Percentiles rank a stretch among this genome's conserved stretches.
Conservation (phyloP, 2,888 invertebrate species). For the Hypselothyrea guttata region DNA sequence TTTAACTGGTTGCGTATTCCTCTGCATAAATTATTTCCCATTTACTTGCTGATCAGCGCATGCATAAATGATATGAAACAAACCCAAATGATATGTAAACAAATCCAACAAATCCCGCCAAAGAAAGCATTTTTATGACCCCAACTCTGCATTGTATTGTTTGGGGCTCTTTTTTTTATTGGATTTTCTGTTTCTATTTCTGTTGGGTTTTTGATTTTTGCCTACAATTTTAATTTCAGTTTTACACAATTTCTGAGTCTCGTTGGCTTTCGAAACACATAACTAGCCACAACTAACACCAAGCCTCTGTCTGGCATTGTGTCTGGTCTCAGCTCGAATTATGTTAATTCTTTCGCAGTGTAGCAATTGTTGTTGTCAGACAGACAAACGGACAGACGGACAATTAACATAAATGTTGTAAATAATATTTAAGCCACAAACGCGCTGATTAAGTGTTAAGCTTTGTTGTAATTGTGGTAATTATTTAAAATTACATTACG, state of each 20-base stretch:
- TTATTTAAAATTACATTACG: background rate
- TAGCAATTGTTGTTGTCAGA: background rate
- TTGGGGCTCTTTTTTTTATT: conserved; percentile 1
- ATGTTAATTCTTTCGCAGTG: conserved; percentile 33
- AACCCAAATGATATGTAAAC: conserved; percentile 23
- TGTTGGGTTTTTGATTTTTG: conserved; percentile 18
- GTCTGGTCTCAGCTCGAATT: conserved; percentile 14
- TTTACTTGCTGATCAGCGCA: conserved; percentile 39
- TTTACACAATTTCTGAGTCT: conserved; percentile 43
- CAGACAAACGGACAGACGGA: background rate
- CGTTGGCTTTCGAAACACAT: conserved; percentile 50
- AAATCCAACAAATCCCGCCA: conserved; percentile 40
- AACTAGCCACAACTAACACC: conserved; percentile 3
- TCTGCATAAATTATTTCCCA: conserved; percentile 57
- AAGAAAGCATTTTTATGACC: conserved; percentile 57
- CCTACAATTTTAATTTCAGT: conserved; percentile 23
- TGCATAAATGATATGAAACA: conserved; percentile 28
- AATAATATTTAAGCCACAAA: background rate
- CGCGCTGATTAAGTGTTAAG: too few relatives aligned
- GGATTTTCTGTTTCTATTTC: background rate
- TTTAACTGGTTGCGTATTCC: conserved; percentile 32
- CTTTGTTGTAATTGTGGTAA: too few relatives aligned
- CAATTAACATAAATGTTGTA: background rate
- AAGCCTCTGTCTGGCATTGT: background rate
- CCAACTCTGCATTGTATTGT: conserved; percentile 12